Evolutionary conservation across 2,888 invertebrate species (phyloP).

Genomic region (Tinea semifulvella): DNA sequence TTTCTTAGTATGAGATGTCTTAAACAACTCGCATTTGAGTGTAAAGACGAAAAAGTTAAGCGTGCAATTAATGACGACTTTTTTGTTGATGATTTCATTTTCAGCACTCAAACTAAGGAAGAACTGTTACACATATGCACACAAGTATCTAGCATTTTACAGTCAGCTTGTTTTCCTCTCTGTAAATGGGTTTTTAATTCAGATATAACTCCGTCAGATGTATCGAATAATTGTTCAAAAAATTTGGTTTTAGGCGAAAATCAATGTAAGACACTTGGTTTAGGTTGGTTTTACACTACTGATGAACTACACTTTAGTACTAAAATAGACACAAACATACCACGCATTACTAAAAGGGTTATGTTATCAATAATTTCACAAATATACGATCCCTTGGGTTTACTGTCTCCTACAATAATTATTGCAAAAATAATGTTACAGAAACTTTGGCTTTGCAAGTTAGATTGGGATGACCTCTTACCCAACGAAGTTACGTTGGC

Average conservation of each 20-base stretch:
- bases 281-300: slow-evolving; percentile 17
- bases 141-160: slow-evolving; percentile 14
- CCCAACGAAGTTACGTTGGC: slow-evolving; percentile 15
- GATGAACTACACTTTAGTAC: slow-evolving; percentile 22
- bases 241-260: slow-evolving; percentile 20
- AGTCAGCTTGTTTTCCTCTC: slow-evolving; percentile 21
- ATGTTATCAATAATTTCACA: slow-evolving; percentile 22
- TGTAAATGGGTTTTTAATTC: slow-evolving; percentile 22
- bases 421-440: slow-evolving; percentile 24
- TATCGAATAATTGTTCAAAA: not conserved
- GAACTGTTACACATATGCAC: slow-evolving; percentile 1
- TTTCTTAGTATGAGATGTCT: slow-evolving; percentile 26
- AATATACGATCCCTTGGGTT: slow-evolving; percentile 23
- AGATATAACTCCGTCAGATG: slow-evolving; percentile 1
- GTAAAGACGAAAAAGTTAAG: slow-evolving; percentile 21
- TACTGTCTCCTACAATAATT: slow-evolving; percentile 20
- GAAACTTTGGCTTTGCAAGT: slow-evolving; percentile 22
- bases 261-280: slow-evolving; percentile 19
- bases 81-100: slow-evolving; percentile 24
- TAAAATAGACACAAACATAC: slow-evolving; percentile 13
- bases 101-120: slow-evolving; percentile 17
- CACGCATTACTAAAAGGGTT: slow-evolving; percentile 21
- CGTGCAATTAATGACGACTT: slow-evolving; percentile 22
- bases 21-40: slow-evolving; percentile 26
- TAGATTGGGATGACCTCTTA: slow-evolving; percentile 24